phyloP scores from a whole-genome alignment of 2,888 invertebrate species.

The Smittia aterrima region DNA sequence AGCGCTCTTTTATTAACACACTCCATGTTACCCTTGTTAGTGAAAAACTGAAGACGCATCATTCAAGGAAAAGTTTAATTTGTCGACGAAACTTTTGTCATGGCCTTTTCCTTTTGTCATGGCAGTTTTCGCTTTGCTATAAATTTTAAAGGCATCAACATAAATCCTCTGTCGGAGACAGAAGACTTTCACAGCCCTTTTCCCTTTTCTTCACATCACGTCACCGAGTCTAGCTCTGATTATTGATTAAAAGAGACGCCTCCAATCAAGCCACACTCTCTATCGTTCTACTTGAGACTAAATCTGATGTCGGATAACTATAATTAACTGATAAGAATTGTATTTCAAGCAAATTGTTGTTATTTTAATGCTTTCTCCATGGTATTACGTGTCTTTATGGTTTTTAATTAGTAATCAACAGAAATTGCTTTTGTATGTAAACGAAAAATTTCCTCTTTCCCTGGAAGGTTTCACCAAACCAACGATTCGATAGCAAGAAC shows the following conservation, averaged over 20 bases:
- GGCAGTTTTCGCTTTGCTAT: no score
- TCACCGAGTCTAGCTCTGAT: no score
- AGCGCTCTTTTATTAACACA: no score
- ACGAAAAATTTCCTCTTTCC: conserved; percentile 1
- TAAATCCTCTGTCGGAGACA: background rate
- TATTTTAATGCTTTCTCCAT: conserved; percentile 15
- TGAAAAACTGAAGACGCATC: no score
- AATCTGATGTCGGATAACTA: conserved; percentile 23
- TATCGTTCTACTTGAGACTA: background rate
- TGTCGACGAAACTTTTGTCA: no score
- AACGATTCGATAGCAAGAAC: background rate
- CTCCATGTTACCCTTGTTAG: no score
- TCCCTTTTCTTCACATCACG: background rate
- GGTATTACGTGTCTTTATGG: conserved; percentile 37
- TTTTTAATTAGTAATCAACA: conserved; percentile 40
- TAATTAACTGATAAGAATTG: conserved; percentile 38
- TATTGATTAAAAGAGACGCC: background rate
- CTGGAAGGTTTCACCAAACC: background rate
- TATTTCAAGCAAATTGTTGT: conserved; percentile 4
- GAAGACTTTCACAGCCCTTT: background rate
- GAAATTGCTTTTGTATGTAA: conserved; percentile 33
- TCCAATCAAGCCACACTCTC: background rate
- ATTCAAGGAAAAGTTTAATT: no score
- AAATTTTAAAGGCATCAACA: no score
- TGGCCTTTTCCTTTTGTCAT: no score